Evolutionary conservation across 2,888 invertebrate genomes (phyloP).

Genomic region (Agonopterix alstromeriana): DNA sequence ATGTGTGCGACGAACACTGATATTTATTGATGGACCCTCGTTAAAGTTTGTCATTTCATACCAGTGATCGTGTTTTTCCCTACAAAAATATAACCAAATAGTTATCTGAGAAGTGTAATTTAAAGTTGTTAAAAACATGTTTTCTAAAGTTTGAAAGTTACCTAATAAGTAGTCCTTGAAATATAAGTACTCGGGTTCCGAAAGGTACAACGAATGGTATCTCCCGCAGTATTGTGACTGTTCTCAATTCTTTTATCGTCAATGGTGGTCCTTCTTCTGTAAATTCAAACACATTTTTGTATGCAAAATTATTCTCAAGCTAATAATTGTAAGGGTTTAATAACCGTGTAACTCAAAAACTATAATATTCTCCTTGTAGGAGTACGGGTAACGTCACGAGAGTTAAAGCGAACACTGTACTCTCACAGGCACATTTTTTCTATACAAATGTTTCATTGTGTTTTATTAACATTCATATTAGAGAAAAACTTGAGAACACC

Average conservation of each 20-base stretch:
- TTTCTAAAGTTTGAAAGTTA: slow-evolving; percentile 15
- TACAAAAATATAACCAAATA: slow-evolving; percentile 19
- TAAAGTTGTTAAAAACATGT: too few species aligned
- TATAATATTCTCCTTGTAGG: too few species aligned
- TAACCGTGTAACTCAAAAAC: too few species aligned
- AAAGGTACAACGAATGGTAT: slow-evolving; percentile 97
- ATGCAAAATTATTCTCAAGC: too few species aligned
- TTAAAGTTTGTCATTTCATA: slow-evolving; percentile 85
- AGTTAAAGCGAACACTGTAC: too few species aligned
- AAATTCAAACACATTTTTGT: not conserved
- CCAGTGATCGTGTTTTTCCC: slow-evolving; percentile 84
- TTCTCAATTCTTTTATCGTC: slow-evolving; percentile 91
- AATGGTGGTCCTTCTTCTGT: slow-evolving; percentile 88
- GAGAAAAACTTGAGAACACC: too few species aligned
- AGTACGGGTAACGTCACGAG: too few species aligned
- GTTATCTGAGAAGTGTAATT: too few species aligned
- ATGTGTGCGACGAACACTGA: slow-evolving; percentile 90
- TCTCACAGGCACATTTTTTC: too few species aligned
- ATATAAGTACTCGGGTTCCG: slow-evolving; percentile 90
- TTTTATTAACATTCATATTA: too few species aligned
- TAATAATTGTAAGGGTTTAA: too few species aligned
- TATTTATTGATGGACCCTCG: slow-evolving; percentile 84
- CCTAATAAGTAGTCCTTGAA: slow-evolving; percentile 81
- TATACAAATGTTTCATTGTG: too few species aligned
- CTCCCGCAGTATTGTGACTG: slow-evolving; percentile 91